phyloP scores from a whole-genome alignment of 2,113 vertebrate species.

The Poicephalus meyeri region DNA sequence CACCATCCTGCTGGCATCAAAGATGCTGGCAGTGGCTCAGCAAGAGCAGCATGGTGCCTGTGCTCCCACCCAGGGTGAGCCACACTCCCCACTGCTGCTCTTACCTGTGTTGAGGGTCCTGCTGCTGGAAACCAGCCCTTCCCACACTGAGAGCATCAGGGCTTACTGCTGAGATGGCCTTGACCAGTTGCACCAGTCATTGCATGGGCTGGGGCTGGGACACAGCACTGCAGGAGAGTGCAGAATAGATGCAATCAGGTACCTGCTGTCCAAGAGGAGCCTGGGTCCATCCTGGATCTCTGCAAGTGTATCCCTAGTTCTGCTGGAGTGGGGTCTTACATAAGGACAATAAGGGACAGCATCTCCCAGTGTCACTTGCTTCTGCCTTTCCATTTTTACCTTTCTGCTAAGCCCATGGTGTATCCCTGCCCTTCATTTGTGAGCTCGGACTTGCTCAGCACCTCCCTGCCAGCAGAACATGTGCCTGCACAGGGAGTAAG shows the following conservation, averaged over 20 bases:
- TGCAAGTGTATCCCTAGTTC: background rate
- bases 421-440: background rate
- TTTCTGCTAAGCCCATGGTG: background rate
- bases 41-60: background rate
- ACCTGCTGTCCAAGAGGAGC: background rate
- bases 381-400: background rate
- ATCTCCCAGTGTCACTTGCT: background rate
- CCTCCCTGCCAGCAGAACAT: background rate
- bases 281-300: background rate
- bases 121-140: background rate
- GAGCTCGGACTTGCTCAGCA: background rate
- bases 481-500: background rate
- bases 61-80: rapidly evolving
- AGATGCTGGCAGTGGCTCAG: rapidly evolving
- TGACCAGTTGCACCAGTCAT: background rate
- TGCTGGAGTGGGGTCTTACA: background rate
- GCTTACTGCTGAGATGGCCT: background rate
- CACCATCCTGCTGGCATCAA: background rate
- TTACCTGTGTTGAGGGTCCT: rapidly evolving
- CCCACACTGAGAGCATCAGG: rapidly evolving
- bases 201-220: background rate
- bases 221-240: rapidly evolving
- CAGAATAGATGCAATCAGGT: rapidly evolving
- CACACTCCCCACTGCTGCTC: background rate
- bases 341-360: background rate